These are phyloP conservation scores for Asbolus verrucosus DNA, from an alignment of 1,140 invertebrate species.

Conservation along the genomic window DNA sequence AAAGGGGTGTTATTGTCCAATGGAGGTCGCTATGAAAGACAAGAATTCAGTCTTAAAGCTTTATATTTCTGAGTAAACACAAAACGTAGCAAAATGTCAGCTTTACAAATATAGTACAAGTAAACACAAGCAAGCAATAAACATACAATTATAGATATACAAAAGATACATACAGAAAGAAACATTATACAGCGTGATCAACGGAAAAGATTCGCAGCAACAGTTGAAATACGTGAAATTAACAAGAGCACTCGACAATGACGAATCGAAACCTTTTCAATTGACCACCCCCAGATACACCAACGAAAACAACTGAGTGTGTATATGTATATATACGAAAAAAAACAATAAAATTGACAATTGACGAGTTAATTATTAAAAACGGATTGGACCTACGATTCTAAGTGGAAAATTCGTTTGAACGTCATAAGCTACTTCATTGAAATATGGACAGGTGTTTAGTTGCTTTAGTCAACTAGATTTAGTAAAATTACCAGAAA, in stretches of 20 bases:
- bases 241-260: background rate
- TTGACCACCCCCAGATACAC: background rate
- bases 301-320: background rate
- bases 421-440: constrained; percentile 40
- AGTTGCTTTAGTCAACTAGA: constrained; percentile 3
- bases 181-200: constrained; percentile 1
- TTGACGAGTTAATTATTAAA: constrained; percentile 15
- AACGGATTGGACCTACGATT: constrained; percentile 10
- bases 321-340: background rate
- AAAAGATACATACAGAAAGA: constrained; percentile 21
- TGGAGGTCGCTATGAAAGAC: background rate
- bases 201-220: constrained; percentile 1
- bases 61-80: constrained; percentile 42
- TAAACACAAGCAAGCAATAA: constrained; percentile 38
- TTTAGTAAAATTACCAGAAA: background rate
- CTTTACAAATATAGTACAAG: constrained; percentile 42
- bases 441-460: constrained; percentile 23
- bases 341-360: background rate
- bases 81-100: constrained; percentile 42
- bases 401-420: constrained; percentile 41
- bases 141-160: constrained; percentile 20
- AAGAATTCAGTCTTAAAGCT: constrained; percentile 37
- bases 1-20: no score
- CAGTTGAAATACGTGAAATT: background rate
- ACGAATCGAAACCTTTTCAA: constrained; percentile 3